A percentile compares a stretch with the other conserved stretches of the same genome.
Conservation (phyloP, 2,797 vertebrate genomes). For the Aotus griseimembra region DNA sequence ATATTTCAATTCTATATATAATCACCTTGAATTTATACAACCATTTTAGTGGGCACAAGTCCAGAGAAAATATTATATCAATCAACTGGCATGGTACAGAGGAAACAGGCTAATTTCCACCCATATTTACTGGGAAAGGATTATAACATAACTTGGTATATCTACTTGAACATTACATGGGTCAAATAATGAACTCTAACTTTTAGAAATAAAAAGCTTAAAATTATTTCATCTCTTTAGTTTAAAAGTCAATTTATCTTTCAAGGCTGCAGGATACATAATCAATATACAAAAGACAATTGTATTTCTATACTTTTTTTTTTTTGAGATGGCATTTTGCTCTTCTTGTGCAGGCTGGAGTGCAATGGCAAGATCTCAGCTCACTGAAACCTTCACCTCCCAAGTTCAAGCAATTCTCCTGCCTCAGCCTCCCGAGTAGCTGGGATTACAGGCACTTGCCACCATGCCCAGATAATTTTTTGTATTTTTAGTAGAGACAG, state of each 20-base stretch:
- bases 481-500: too few relatives aligned
- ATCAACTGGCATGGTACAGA: background rate
- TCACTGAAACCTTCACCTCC: too few relatives aligned
- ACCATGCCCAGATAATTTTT: too few relatives aligned
- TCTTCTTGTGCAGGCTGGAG: too few relatives aligned
- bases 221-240: slow-evolving; percentile 7
- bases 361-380: too few relatives aligned
- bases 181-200: slow-evolving; percentile 39
- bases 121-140: background rate
- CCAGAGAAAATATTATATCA: background rate
- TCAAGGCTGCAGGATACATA: background rate
- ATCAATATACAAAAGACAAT: background rate
- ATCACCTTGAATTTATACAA: background rate
- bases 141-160: background rate
- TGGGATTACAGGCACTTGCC: too few relatives aligned
- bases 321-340: too few relatives aligned
- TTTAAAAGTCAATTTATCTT: slow-evolving; percentile 39
- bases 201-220: slow-evolving; percentile 36
- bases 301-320: background rate
- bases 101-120: background rate
- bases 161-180: background rate
- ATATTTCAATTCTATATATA: background rate
- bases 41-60: background rate
- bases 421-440: too few relatives aligned
- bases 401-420: too few relatives aligned